Evolutionary conservation across 2,113 vertebrate species (phyloP).

Genomic region (Leucopsar rothschildi): DNA sequence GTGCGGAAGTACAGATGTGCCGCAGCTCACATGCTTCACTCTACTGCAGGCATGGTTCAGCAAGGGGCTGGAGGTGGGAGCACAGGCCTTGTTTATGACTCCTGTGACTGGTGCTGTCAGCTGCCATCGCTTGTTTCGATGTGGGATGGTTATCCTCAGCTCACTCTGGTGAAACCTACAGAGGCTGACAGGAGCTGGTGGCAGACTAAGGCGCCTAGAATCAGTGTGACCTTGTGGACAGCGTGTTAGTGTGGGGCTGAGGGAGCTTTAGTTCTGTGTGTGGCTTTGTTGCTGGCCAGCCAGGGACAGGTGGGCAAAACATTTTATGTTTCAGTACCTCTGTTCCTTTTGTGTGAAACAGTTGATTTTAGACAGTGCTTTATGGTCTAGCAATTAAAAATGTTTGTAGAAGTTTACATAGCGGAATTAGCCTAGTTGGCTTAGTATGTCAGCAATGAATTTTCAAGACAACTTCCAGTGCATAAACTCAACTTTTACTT

Average conservation of each 20-base stretch:
- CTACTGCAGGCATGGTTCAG: not conserved
- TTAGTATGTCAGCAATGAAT: not conserved
- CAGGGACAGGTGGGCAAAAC: not conserved
- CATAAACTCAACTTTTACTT: not conserved
- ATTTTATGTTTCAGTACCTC: not conserved
- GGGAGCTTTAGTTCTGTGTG: not conserved
- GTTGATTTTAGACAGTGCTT: not conserved
- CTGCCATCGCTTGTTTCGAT: not conserved
- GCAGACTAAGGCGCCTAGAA: not conserved
- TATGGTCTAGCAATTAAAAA: not conserved
- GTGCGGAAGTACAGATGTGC: not conserved
- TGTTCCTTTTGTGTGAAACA: not conserved
- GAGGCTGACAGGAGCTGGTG: not conserved
- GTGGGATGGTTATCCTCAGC: not conserved
- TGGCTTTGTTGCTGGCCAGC: not conserved
- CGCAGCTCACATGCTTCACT: not conserved
- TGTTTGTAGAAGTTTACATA: not conserved
- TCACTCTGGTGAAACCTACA: not conserved
- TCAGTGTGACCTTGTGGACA: not conserved
- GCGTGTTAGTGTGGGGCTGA: accelerated
- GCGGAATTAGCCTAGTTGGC: not conserved
- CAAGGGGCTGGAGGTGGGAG: not conserved
- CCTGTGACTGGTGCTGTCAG: accelerated
- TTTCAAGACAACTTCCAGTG: not conserved
- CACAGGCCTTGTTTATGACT: not conserved